Percentiles rank a stretch among this genome's conserved stretches.
phyloP scores from a whole-genome alignment of 2,888 invertebrate species.

The Ceramica pisi region DNA sequence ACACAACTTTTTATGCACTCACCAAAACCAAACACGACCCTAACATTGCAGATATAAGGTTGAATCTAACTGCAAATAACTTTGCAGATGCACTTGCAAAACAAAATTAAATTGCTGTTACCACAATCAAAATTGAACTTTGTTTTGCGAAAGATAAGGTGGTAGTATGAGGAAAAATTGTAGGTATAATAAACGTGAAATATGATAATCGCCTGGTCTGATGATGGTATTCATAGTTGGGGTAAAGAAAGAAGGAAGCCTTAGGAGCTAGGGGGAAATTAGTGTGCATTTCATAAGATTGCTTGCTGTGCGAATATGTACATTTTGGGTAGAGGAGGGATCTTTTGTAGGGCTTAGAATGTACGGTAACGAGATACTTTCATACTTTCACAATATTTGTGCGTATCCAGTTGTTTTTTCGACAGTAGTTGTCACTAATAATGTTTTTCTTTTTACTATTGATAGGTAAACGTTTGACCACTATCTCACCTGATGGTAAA shows the following conservation, averaged over 20 bases:
- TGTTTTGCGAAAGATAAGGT: constrained; percentile 40
- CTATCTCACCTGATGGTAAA: too few species aligned
- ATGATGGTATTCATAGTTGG: constrained; percentile 88
- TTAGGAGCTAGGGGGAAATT: constrained; percentile 78
- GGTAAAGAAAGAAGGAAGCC: constrained; percentile 81
- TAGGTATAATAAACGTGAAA: constrained; percentile 78
- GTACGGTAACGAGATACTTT: not conserved
- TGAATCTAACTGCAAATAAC: constrained; percentile 1
- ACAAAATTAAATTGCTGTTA: constrained; percentile 10
- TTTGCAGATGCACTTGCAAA: constrained; percentile 44
- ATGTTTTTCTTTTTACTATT: too few species aligned
- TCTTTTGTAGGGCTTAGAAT: constrained; percentile 20
- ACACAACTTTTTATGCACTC: constrained; percentile 46
- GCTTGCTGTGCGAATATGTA: constrained; percentile 57
- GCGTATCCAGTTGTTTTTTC: too few species aligned
- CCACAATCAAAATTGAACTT: constrained; percentile 28
- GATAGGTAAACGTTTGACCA: too few species aligned
- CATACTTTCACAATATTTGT: too few species aligned
- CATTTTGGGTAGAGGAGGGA: constrained; percentile 43
- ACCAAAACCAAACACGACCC: constrained; percentile 27
- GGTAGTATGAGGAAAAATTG: constrained; percentile 5
- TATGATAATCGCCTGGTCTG: constrained; percentile 87
- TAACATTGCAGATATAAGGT: constrained; percentile 7
- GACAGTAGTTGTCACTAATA: too few species aligned
- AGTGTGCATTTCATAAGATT: constrained; percentile 80